phyloP scores from a whole-genome alignment of 2,797 vertebrate genomes.

The Crocidura indochinensis region DNA sequence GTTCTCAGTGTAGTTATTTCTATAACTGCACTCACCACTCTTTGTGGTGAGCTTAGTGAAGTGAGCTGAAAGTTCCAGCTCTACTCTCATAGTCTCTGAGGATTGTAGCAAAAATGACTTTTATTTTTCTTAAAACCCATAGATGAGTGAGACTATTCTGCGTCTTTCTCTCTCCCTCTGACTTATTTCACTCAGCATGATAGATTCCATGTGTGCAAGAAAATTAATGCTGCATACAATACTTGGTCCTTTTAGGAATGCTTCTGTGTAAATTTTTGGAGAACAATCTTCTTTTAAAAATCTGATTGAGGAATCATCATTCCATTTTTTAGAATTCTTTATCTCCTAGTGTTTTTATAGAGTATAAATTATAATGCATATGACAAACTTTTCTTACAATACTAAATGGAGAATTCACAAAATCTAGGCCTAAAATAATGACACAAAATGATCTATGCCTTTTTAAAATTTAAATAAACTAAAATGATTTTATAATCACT shows the following conservation, averaged over 20 bases:
- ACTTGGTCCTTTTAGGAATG: conserved; percentile 77
- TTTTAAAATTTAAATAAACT: not conserved
- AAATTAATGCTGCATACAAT: conserved; percentile 78
- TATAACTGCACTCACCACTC: no score
- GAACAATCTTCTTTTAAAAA: conserved; percentile 66
- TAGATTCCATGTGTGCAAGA: no score
- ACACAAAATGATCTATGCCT: not conserved
- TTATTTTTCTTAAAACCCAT: no score
- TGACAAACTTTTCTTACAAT: conserved; percentile 75
- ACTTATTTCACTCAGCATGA: no score
- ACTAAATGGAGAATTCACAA: conserved; percentile 62
- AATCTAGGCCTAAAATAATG: conserved; percentile 45
- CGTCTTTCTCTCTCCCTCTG: no score
- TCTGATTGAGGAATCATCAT: conserved; percentile 75
- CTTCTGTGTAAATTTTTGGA: conserved; percentile 69
- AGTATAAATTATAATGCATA: conserved; percentile 68
- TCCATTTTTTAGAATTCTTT: conserved; percentile 73
- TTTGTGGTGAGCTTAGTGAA: no score
- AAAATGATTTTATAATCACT: conserved; percentile 10
- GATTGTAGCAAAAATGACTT: no score
- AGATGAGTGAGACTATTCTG: no score
- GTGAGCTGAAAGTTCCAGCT: no score
- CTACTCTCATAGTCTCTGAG: no score
- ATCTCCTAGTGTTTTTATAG: conserved; percentile 69
- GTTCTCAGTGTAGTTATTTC: no score